These are phyloP conservation scores for Lacerta agilis DNA, from an alignment of 2,797 vertebrate genomes.

Conservation along the genomic window DNA sequence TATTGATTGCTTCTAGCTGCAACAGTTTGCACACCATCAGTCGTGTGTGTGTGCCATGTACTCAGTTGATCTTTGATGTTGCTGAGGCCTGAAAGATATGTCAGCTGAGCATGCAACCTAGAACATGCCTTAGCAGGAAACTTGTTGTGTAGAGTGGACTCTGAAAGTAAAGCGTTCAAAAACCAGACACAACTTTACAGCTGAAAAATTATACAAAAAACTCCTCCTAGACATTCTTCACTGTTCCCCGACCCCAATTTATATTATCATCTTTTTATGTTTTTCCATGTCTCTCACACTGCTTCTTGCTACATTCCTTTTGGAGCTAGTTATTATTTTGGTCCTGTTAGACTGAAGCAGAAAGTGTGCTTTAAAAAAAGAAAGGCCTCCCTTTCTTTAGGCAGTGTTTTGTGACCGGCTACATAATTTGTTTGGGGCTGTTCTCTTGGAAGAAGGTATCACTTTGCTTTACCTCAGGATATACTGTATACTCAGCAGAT, in stretches of 20 bases:
- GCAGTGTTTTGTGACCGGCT: not conserved
- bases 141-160: not conserved
- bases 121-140: not conserved
- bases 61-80: not conserved
- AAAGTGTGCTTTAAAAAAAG: not conserved
- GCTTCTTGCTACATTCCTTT: not conserved
- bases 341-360: not conserved
- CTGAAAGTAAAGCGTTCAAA: not conserved
- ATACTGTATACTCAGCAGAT: not conserved
- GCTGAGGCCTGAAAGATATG: not conserved
- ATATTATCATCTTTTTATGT: not conserved
- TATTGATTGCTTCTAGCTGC: not conserved
- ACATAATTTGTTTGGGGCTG: not conserved
- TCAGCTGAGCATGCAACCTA: not conserved
- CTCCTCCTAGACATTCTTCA: not conserved
- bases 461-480: not conserved
- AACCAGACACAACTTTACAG: not conserved
- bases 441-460: not conserved
- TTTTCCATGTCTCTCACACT: not conserved
- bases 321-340: not conserved
- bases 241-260: not conserved
- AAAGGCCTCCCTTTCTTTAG: not conserved
- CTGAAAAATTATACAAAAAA: not conserved
- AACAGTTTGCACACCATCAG: not conserved
- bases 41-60: not conserved